Evolutionary conservation across 2,797 vertebrate genomes (phyloP).

Genomic region (Prionace glauca): DNA sequence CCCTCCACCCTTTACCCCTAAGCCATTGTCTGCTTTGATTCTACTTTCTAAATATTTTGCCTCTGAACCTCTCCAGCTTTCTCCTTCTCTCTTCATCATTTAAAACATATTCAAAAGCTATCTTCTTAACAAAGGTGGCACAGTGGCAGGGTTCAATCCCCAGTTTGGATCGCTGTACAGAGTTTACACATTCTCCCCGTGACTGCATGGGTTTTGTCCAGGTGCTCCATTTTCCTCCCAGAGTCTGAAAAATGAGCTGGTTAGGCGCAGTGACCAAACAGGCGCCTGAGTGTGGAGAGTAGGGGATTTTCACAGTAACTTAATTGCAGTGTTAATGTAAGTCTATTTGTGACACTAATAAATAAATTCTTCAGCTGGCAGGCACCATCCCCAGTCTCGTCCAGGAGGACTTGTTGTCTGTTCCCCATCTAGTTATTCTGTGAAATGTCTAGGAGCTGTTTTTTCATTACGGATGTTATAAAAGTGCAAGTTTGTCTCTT

Average conservation of each 20-base stretch:
- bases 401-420: background rate
- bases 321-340: too few species aligned
- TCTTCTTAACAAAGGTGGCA: background rate
- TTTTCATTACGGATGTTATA: background rate
- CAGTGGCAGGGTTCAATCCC: too few species aligned
- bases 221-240: too few species aligned
- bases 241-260: too few species aligned
- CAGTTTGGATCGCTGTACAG: too few species aligned
- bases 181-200: too few species aligned
- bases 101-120: background rate
- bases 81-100: background rate
- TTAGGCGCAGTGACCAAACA: too few species aligned
- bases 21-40: background rate
- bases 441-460: background rate
- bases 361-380: background rate
- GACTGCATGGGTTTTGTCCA: too few species aligned
- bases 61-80: background rate
- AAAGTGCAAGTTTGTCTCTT: background rate
- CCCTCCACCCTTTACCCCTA: background rate
- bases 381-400: background rate
- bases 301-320: too few species aligned
- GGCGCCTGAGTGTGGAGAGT: too few species aligned
- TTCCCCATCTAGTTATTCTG: background rate
- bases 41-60: background rate
- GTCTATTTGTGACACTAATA: too few species aligned